phyloP scores from a whole-genome alignment of 2,113 vertebrate species.

The Willisornis vidua region DNA sequence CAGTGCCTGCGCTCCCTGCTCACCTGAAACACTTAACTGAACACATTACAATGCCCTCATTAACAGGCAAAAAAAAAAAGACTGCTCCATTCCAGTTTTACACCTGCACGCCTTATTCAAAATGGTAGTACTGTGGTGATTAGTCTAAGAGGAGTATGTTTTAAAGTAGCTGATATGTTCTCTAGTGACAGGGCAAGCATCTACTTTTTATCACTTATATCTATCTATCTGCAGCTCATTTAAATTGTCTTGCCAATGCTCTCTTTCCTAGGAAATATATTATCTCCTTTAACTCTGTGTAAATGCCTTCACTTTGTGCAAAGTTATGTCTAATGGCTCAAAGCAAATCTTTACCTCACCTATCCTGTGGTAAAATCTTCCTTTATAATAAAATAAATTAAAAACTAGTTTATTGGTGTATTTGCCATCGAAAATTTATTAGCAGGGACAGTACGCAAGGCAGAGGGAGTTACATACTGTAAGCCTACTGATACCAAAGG shows the following conservation, averaged over 20 bases:
- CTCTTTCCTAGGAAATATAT: neutral
- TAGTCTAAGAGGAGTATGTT: neutral
- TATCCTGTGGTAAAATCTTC: neutral
- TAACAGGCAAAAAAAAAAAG: neutral
- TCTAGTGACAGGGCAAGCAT: neutral
- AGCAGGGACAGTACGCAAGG: neutral
- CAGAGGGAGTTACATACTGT: fast-evolving
- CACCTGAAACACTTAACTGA: neutral
- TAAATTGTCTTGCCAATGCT: neutral
- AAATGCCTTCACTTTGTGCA: neutral
- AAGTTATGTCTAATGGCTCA: neutral
- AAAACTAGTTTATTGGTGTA: neutral
- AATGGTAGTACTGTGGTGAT: neutral
- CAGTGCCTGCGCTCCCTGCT: neutral
- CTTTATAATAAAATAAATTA: neutral
- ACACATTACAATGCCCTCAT: neutral
- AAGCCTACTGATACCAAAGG: too few relatives aligned
- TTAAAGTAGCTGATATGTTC: neutral
- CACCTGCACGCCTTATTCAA: neutral
- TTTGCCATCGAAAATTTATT: neutral
- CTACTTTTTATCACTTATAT: neutral
- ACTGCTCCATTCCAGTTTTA: neutral
- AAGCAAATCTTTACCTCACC: neutral
- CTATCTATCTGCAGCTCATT: neutral
- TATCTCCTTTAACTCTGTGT: neutral